phyloP scores from a whole-genome alignment of 2,797 vertebrate genomes.

The Echeneis naucrates region DNA sequence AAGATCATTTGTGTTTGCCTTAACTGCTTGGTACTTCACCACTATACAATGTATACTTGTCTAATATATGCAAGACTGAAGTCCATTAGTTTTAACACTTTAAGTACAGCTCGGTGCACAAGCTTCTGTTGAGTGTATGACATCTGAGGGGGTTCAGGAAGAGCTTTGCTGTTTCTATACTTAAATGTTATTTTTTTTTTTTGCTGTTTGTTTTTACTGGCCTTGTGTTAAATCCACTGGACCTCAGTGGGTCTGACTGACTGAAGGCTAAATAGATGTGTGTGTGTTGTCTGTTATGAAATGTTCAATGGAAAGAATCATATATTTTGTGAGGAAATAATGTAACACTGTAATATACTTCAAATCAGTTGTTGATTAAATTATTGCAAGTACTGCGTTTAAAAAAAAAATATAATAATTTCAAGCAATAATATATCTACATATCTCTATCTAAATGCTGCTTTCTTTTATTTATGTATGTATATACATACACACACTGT shows the following conservation, averaged over 20 bases:
- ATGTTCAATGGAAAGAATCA: constrained; percentile 23
- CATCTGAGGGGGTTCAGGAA: neutral
- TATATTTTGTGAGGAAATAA: constrained; percentile 29
- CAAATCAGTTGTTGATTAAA: constrained; percentile 17
- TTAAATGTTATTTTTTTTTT: neutral
- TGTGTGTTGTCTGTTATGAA: constrained; percentile 1
- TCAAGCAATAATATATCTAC: constrained; percentile 64
- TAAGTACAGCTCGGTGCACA: neutral
- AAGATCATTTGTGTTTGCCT: constrained; percentile 44
- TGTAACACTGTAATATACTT: constrained; percentile 22
- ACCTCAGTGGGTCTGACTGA: constrained; percentile 7
- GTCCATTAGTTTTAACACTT: neutral
- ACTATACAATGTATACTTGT: constrained; percentile 32
- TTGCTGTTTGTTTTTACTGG: no score
- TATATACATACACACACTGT: neutral
- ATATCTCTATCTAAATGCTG: constrained; percentile 61
- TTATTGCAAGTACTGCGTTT: constrained; percentile 45
- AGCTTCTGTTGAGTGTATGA: neutral
- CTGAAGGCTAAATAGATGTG: constrained; percentile 10
- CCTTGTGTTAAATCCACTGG: neutral
- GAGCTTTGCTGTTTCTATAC: neutral
- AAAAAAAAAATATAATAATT: constrained; percentile 20
- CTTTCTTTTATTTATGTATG: constrained; percentile 35
- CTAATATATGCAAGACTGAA: constrained; percentile 54
- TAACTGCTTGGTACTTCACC: constrained; percentile 27